These are phyloP conservation scores for Proctacanthus coquilletti DNA, from an alignment of 1,140 invertebrate genomes.

Conservation along the genomic window DNA sequence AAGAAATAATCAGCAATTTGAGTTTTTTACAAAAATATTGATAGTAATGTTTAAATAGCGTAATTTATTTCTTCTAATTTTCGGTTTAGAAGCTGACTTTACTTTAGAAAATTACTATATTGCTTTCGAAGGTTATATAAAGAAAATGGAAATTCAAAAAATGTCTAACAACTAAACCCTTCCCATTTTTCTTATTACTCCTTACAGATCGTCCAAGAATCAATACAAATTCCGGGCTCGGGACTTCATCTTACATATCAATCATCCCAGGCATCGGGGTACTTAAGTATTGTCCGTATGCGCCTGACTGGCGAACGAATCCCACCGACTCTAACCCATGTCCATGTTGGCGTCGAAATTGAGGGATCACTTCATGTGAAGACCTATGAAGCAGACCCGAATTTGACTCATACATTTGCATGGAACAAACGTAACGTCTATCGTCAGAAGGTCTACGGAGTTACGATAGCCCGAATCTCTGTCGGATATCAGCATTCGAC, in stretches of 20 bases:
- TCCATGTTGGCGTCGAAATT: slow-evolving; percentile 79
- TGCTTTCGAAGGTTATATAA: too few species aligned
- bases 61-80: too few species aligned
- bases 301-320: slow-evolving; percentile 68
- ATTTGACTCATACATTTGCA: slow-evolving; percentile 85
- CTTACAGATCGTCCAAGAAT: slow-evolving; percentile 85
- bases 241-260: slow-evolving; percentile 84
- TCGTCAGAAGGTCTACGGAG: slow-evolving; percentile 86
- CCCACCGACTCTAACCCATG: slow-evolving; percentile 64
- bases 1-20: too few species aligned
- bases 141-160: too few species aligned
- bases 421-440: slow-evolving; percentile 97
- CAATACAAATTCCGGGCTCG: slow-evolving; percentile 81
- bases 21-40: neutral
- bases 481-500: slow-evolving; percentile 90
- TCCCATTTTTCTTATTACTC: slow-evolving; percentile 6
- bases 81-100: too few species aligned
- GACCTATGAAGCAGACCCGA: slow-evolving; percentile 88
- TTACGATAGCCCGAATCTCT: slow-evolving; percentile 69
- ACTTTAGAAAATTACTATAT: too few species aligned
- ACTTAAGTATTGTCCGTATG: slow-evolving; percentile 81
- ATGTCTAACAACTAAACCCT: too few species aligned
- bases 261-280: slow-evolving; percentile 80
- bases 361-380: slow-evolving; percentile 83
- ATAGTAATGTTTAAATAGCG: neutral